Evolutionary conservation across 1,140 invertebrate species (phyloP).

Genomic region (Penaeus japonicus): DNA sequence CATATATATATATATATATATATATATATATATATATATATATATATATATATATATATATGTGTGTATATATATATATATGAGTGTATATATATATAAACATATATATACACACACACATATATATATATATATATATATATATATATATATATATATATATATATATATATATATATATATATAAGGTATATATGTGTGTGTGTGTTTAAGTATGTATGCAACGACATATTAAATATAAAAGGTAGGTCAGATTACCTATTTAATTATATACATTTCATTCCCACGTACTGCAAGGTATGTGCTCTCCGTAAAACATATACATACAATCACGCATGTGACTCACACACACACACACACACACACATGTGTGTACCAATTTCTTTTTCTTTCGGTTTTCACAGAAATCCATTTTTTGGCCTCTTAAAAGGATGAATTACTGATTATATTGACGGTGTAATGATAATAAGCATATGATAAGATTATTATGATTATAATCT

Average conservation of each 20-base stretch:
- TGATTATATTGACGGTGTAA: too few species aligned
- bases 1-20: background rate
- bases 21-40: constrained; percentile 8
- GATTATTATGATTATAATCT: too few species aligned
- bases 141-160: background rate
- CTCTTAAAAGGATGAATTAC: too few species aligned
- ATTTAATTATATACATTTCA: background rate
- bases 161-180: background rate
- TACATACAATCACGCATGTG: too few species aligned
- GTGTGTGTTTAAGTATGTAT: background rate
- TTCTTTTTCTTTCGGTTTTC: too few species aligned
- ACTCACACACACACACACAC: too few species aligned
- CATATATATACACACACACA: background rate
- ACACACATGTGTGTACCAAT: too few species aligned
- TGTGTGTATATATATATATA: background rate
- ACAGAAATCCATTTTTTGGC: too few species aligned
- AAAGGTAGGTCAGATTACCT: background rate
- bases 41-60: background rate
- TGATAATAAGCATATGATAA: too few species aligned
- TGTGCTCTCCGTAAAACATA: too few species aligned
- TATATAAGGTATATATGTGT: background rate
- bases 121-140: background rate
- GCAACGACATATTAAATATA: background rate
- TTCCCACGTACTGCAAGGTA: too few species aligned
- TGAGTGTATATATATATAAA: background rate